A percentile compares a stretch with the other conserved stretches of the same genome.
These are phyloP conservation scores for Bombus balteatus DNA, from an alignment of 1,140 invertebrate species.

Conservation along the genomic window DNA sequence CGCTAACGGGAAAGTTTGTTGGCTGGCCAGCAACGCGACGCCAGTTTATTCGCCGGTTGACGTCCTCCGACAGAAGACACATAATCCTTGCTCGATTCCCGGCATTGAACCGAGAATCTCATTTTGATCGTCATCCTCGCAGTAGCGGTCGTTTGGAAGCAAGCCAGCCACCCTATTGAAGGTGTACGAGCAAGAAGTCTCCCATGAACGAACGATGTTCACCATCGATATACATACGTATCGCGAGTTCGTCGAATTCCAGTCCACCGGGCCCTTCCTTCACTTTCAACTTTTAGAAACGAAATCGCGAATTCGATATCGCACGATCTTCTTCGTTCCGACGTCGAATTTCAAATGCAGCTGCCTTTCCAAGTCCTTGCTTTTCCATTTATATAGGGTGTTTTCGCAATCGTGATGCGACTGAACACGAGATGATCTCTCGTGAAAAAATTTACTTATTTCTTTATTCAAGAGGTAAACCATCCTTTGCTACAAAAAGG, in stretches of 20 bases:
- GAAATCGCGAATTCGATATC: background rate
- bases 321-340: background rate
- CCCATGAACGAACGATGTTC: conserved; percentile 19
- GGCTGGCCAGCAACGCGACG: background rate
- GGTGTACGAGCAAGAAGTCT: conserved; percentile 16
- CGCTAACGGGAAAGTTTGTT: background rate
- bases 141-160: conserved; percentile 52
- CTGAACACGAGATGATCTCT: too few relatives aligned
- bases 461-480: too few relatives aligned
- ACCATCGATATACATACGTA: background rate
- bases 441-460: too few relatives aligned
- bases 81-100: conserved; percentile 23
- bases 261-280: background rate
- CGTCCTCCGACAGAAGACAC: conserved; percentile 27
- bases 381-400: background rate
- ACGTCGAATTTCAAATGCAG: background rate
- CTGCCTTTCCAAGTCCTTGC: background rate
- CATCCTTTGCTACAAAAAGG: too few relatives aligned
- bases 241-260: background rate
- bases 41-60: conserved; percentile 18
- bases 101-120: conserved; percentile 49
- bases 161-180: conserved; percentile 51
- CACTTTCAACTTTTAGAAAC: conserved; percentile 1
- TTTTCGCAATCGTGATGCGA: background rate
- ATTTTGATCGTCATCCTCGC: conserved; percentile 46